Evolutionary conservation across 2,113 vertebrate species (phyloP).

Genomic region (Megaptera novaeangliae): DNA sequence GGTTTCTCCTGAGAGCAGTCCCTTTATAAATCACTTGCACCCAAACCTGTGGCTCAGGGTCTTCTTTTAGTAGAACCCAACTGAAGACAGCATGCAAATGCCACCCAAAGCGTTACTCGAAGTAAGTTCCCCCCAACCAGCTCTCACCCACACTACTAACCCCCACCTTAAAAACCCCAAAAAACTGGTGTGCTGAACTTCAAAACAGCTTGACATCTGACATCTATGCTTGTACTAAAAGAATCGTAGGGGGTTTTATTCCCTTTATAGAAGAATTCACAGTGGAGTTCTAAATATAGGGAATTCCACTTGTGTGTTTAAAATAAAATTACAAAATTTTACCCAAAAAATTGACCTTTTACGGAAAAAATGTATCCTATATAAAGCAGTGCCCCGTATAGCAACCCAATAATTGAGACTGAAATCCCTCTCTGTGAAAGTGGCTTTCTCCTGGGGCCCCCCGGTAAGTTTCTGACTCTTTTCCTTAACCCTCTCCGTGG

Average conservation of each 20-base stretch:
- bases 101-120: not conserved
- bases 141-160: not conserved
- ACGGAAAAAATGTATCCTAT: constrained; percentile 41
- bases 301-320: constrained; percentile 11
- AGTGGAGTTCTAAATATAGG: not conserved
- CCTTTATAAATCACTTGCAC: not conserved
- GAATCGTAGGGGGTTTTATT: not conserved
- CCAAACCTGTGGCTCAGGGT: not conserved
- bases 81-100: not conserved
- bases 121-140: not conserved
- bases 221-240: not conserved
- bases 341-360: constrained; percentile 36
- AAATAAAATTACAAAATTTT: constrained; percentile 53
- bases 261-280: constrained; percentile 14
- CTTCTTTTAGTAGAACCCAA: not conserved
- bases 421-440: constrained; percentile 1
- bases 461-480: constrained; percentile 3
- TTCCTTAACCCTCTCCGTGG: not conserved
- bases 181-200: not conserved
- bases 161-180: not conserved
- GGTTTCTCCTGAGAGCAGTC: not conserved
- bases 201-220: not conserved
- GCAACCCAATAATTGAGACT: not conserved
- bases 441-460: constrained; percentile 39
- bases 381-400: not conserved